Percentiles rank a stretch among this genome's conserved stretches.
Evolutionary conservation across 1,140 invertebrate species (phyloP).

Genomic region (Drosophila pruinosa): DNA sequence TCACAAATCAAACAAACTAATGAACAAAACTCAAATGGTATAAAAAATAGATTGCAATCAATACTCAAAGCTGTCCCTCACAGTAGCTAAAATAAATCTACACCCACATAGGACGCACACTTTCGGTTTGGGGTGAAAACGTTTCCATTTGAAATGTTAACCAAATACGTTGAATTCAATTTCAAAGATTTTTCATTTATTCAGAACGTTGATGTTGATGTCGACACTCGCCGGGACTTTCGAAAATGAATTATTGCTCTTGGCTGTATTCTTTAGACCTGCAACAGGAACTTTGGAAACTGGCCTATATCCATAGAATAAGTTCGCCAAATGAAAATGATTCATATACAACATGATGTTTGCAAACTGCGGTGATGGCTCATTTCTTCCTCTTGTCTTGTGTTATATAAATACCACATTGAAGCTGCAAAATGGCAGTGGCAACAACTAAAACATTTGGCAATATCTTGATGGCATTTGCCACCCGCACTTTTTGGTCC

Average conservation of each 20-base stretch:
- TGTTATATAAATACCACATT: constrained; percentile 38
- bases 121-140: constrained; percentile 10
- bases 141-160: constrained; percentile 63
- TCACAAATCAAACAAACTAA: constrained; percentile 50
- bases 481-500: constrained; percentile 31
- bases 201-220: constrained; percentile 29
- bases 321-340: constrained; percentile 8
- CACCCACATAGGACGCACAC: constrained; percentile 5
- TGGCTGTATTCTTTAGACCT: constrained; percentile 32
- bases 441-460: constrained; percentile 36
- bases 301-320: constrained; percentile 18
- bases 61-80: constrained; percentile 27
- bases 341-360: constrained; percentile 34
- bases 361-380: constrained; percentile 9
- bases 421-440: constrained; percentile 26
- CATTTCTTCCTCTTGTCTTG: neutral
- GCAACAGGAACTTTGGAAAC: neutral
- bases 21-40: constrained; percentile 51
- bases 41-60: constrained; percentile 68
- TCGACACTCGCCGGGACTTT: constrained; percentile 27
- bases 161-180: constrained; percentile 69
- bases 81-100: constrained; percentile 32
- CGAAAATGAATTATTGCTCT: constrained; percentile 72
- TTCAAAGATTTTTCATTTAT: constrained; percentile 68
- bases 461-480: constrained; percentile 47